These are phyloP conservation scores for Lacerta viridis DNA, from an alignment of 2,797 vertebrate species.

Conservation along the genomic window DNA sequence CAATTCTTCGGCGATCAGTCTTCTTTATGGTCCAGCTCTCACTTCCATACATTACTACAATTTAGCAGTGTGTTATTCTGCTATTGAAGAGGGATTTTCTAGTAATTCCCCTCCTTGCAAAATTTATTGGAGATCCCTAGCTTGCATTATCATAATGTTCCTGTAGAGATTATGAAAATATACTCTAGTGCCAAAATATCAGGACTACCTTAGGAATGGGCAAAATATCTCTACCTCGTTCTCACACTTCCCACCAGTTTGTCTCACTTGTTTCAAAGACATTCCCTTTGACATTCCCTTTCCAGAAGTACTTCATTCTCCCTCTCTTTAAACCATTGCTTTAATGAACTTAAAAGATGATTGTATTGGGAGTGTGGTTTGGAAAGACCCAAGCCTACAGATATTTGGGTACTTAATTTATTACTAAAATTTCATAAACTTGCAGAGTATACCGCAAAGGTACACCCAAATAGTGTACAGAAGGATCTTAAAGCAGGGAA, in stretches of 20 bases:
- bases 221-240: not conserved
- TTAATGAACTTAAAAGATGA: conserved; percentile 11
- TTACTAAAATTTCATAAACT: conserved; percentile 20
- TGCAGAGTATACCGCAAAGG: conserved; percentile 15
- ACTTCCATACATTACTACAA: too few relatives aligned
- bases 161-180: not conserved
- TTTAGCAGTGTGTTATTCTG: not conserved
- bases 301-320: not conserved
- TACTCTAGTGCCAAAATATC: not conserved
- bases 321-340: not conserved
- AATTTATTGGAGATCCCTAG: not conserved
- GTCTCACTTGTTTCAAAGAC: not conserved
- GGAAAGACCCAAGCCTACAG: conserved; percentile 35
- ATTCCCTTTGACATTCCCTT: not conserved
- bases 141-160: not conserved
- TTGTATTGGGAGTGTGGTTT: not conserved
- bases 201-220: not conserved
- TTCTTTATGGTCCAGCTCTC: too few relatives aligned
- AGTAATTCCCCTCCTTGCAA: not conserved
- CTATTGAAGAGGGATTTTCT: not conserved
- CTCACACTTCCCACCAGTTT: not conserved
- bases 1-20: too few relatives aligned
- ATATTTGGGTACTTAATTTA: not conserved
- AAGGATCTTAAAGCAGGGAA: conserved; percentile 26
- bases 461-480: conserved; percentile 21